Conservation (phyloP, 2,888 invertebrate species). For the Rhaphigaster nebulosa region DNA sequence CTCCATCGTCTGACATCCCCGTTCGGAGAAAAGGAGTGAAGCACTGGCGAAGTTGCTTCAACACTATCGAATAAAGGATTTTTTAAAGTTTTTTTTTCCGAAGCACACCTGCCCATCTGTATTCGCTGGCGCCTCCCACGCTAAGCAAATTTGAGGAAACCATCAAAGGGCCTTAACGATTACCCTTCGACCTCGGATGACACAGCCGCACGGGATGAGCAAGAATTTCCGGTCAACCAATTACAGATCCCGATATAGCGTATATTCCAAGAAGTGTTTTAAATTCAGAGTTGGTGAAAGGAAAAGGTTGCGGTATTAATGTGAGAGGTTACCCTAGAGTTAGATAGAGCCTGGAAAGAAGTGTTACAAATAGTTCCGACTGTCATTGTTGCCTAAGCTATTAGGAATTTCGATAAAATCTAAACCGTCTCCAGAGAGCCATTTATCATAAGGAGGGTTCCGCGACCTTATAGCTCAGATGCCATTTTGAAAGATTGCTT, state of each 20-base stretch:
- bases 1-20: background rate
- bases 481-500: constrained; percentile 24
- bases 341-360: background rate
- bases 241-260: constrained; percentile 7
- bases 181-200: constrained; percentile 10
- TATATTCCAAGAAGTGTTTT: constrained; percentile 15
- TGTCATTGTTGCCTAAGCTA: constrained; percentile 34
- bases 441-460: constrained; percentile 16
- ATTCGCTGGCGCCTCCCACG: background rate
- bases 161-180: background rate
- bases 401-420: constrained; percentile 50
- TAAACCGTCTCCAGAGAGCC: background rate
- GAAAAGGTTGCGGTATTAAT: background rate
- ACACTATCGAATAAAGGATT: constrained; percentile 1
- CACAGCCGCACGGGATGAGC: background rate
- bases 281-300: background rate
- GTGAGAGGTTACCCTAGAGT: background rate
- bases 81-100: background rate
- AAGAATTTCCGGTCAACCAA: constrained; percentile 27
- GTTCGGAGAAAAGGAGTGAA: background rate
- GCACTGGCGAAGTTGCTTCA: background rate
- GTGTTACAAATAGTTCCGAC: constrained; percentile 26
- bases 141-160: constrained; percentile 18
- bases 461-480: constrained; percentile 30
- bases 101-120: background rate